Base-by-base conservation (phyloP, 2,113 vertebrate genomes). In the Heterotilapia buettikoferi region DNA sequence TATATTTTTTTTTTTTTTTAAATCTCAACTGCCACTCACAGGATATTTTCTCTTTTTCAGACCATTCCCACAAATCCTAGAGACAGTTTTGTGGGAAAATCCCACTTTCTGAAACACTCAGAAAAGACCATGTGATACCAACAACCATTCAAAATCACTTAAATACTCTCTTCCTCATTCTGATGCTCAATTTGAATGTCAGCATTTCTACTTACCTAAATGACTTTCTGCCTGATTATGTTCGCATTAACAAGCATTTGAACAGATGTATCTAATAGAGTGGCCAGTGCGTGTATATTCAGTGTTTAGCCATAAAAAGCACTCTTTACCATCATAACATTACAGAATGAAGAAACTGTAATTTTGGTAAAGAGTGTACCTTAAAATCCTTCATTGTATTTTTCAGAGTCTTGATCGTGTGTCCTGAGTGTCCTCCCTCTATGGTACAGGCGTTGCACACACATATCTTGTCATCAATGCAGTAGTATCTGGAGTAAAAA, bases 361-460 rank as follows among this genome's bases (percentile, higher is more conserved):
- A 9, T 4, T 6, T 45, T 2, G 11, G 13, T 10, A 31, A 76
- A 45, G 16, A 3, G 2, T 6, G 7, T 89, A 97, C 96, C 95
- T 94, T 96, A 5, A 96, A 47, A 47, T 97, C 96, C 14, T 94
- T 96, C 96, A 95, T 95, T 1, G 94, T 86, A 87, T 95, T 96
- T 45, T 93, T 96, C 76, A 97, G 88, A 5, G 96, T 97, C 93
- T 95, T 96, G 88, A 97, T 93, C 1, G 89, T 89, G 93, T 97
- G 96, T 43, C 94, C 94, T 0, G 57, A 50, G 92, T 97, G 96
- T 19, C 86, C 90, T 83, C 96, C 96, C 56, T 96, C 94, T 2
- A 96, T 94, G 71, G 92, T 95, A 92, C 97, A 97, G 76, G 94
- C 93, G 14, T 94, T 95, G 84, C 97, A 97, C 59, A 97, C 93